These are phyloP conservation scores for Tethya wilhelma DNA, from an alignment of 37 sponge, comb jelly and placozoan genomes.

Conservation along the genomic window DNA sequence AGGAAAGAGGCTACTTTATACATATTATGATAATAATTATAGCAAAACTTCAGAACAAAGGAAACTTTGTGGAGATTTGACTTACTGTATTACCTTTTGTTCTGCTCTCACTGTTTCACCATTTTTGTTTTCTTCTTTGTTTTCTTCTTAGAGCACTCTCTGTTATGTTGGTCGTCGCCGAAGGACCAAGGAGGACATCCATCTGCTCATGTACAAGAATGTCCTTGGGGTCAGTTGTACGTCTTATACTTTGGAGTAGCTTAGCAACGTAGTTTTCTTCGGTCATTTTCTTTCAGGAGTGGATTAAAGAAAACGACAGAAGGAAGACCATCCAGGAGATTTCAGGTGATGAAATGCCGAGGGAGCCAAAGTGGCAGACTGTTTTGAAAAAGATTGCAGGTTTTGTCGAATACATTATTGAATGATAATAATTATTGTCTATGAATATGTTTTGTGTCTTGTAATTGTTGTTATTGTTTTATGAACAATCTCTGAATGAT, in stretches of 20 bases:
- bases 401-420: not conserved
- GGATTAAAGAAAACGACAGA: conserved; percentile 1
- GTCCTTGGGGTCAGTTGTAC: not conserved
- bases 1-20: no score
- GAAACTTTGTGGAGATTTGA: no score
- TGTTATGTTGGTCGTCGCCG: not conserved
- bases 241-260: not conserved
- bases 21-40: no score
- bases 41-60: no score
- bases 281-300: not conserved
- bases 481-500: no score
- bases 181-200: not conserved
- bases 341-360: conserved; percentile 5
- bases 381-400: not conserved
- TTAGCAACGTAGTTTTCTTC: not conserved
- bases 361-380: no score
- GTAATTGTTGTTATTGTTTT: not conserved
- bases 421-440: not conserved
- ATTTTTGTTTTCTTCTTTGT: no score
- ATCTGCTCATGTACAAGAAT: not conserved
- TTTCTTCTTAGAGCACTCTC: no score
- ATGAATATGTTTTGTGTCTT: not conserved
- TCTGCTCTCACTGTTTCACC: no score
- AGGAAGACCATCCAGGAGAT: not conserved
- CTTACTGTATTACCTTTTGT: no score